phyloP scores from a whole-genome alignment of 2,797 vertebrate genomes.

The Myripristis murdjan region DNA sequence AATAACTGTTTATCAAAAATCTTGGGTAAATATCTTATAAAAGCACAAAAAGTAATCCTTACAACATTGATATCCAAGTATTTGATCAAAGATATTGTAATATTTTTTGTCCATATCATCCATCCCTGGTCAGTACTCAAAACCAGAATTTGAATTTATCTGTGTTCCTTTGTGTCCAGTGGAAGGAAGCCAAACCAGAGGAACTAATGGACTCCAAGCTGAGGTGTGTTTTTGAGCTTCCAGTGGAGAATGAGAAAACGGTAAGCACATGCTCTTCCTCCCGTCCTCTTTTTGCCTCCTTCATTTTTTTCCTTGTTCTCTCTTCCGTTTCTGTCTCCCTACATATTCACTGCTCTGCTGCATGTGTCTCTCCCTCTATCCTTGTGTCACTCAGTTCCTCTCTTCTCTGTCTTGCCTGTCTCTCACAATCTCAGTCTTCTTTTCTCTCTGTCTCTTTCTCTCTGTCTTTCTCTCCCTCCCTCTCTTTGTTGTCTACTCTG shows the following conservation, averaged over 20 bases:
- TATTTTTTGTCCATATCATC: no score
- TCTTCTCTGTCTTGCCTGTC: not conserved
- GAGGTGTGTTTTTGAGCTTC: slow-evolving; percentile 98
- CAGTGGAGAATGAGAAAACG: slow-evolving; percentile 95
- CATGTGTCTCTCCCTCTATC: not conserved
- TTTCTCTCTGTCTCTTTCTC: not conserved
- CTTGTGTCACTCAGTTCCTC: not conserved
- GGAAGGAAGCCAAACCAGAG: slow-evolving; percentile 98
- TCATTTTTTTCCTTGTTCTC: not conserved
- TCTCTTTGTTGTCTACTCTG: not conserved
- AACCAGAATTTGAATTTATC: slow-evolving; percentile 1
- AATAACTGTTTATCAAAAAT: no score
- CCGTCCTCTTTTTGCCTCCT: not conserved
- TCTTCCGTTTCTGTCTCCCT: not conserved
- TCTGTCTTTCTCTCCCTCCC: not conserved
- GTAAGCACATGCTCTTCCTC: slow-evolving; percentile 79
- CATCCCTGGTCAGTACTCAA: no score
- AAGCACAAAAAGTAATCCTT: no score
- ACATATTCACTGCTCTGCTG: not conserved
- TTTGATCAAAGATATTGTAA: no score
- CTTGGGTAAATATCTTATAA: no score
- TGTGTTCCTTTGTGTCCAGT: slow-evolving; percentile 82
- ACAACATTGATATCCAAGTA: no score
- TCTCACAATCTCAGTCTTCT: not conserved
- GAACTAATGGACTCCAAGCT: slow-evolving; percentile 99